Evolutionary conservation across 2,797 vertebrate species (phyloP).

Genomic region (Oryzias sinensis): DNA sequence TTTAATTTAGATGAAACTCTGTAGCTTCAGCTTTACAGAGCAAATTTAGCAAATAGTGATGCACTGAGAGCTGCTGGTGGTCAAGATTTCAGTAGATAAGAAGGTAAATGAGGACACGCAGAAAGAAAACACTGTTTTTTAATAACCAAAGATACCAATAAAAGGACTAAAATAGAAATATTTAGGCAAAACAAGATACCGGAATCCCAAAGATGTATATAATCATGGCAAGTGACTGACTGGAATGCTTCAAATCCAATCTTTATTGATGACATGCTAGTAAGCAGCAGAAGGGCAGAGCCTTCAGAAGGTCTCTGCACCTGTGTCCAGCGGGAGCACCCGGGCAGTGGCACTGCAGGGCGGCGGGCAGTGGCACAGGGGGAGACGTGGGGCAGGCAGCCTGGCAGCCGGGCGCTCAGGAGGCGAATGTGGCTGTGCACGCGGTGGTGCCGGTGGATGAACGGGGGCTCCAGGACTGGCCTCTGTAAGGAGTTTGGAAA

Average conservation of each 20-base stretch:
- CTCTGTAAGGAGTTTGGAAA: slow-evolving; percentile 49
- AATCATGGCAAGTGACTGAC: too few relatives aligned
- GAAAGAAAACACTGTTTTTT: too few relatives aligned
- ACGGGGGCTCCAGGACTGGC: slow-evolving; percentile 71
- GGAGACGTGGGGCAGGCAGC: slow-evolving; percentile 70
- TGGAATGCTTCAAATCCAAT: too few relatives aligned
- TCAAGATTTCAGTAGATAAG: neutral
- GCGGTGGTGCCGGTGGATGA: slow-evolving; percentile 73
- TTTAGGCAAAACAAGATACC: too few relatives aligned
- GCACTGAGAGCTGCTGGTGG: neutral
- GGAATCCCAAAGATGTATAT: too few relatives aligned
- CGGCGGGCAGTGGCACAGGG: slow-evolving; percentile 77
- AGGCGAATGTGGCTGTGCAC: slow-evolving; percentile 72
- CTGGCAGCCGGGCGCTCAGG: slow-evolving; percentile 70
- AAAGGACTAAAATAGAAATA: too few relatives aligned
- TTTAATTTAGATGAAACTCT: neutral
- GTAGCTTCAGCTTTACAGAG: neutral
- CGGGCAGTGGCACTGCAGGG: slow-evolving; percentile 75
- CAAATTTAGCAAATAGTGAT: neutral
- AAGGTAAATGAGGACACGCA: too few relatives aligned
- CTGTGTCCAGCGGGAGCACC: slow-evolving; percentile 76
- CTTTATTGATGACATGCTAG: too few relatives aligned
- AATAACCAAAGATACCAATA: too few relatives aligned
- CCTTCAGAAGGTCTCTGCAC: slow-evolving; percentile 77
- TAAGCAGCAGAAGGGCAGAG: too few relatives aligned